phyloP scores from a whole-genome alignment of 2,113 vertebrate species.

The Todiramphus chloris region DNA sequence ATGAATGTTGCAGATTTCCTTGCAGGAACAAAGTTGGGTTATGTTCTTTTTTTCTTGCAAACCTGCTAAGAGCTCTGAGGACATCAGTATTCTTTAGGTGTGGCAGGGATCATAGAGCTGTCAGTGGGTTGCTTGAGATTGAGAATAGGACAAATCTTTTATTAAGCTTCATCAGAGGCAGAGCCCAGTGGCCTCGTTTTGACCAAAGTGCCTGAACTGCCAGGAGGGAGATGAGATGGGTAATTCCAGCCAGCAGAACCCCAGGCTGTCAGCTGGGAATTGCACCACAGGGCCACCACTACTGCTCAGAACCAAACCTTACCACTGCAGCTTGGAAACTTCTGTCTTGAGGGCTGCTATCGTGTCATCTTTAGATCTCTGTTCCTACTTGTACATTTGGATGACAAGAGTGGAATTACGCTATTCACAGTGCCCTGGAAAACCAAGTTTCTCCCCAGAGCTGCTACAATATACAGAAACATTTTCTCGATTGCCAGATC shows the following conservation, averaged over 20 bases:
- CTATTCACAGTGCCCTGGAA: background rate
- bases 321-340: background rate
- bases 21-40: background rate
- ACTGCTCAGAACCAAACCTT: background rate
- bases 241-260: background rate
- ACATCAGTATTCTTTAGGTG: background rate
- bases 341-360: background rate
- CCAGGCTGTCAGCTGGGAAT: background rate
- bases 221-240: background rate
- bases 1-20: background rate
- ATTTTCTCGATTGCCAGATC: background rate
- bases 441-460: background rate
- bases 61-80: background rate
- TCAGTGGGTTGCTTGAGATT: background rate
- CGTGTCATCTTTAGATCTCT: background rate
- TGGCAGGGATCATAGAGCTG: background rate
- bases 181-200: background rate
- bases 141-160: background rate
- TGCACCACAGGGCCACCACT: background rate
- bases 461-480: background rate
- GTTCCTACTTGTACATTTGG: background rate
- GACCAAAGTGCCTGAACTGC: background rate
- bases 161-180: background rate
- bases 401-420: background rate
- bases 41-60: background rate